Percentiles rank a stretch among this genome's conserved stretches.
phyloP scores from a whole-genome alignment of 2,797 vertebrate genomes.

The Thalassophryne amazonica region DNA sequence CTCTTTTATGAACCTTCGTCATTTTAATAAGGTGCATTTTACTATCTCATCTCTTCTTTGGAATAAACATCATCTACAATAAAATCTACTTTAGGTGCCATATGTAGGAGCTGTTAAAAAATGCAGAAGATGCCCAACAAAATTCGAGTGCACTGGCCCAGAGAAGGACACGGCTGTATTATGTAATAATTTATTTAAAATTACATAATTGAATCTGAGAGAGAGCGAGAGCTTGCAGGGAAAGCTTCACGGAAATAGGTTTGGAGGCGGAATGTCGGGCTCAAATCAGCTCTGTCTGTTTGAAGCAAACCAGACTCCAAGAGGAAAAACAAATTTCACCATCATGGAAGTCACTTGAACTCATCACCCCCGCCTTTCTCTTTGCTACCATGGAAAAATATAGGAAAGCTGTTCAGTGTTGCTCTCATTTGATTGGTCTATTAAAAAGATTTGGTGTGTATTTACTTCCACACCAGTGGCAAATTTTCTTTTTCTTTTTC shows the following conservation, averaged over 20 bases:
- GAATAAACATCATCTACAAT: constrained; percentile 60
- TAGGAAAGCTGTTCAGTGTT: constrained; percentile 14
- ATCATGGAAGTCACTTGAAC: constrained; percentile 39
- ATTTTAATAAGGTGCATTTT: constrained; percentile 67
- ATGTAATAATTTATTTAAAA: constrained; percentile 73
- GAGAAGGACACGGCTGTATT: constrained; percentile 48
- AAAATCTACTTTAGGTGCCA: constrained; percentile 29
- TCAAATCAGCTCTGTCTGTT: constrained; percentile 20
- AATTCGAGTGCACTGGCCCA: constrained; percentile 30
- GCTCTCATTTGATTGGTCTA: background rate
- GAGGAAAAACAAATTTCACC: constrained; percentile 49
- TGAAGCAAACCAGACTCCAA: constrained; percentile 34
- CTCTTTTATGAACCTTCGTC: constrained; percentile 53
- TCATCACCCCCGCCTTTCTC: constrained; percentile 26
- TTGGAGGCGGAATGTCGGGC: constrained; percentile 27
- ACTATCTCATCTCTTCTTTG: constrained; percentile 52
- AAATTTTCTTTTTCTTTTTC: background rate
- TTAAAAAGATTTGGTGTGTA: background rate
- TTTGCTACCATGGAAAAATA: constrained; percentile 28
- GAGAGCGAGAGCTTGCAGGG: constrained; percentile 36
- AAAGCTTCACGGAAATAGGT: constrained; percentile 14
- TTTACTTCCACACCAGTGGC: background rate
- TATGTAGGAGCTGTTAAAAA: constrained; percentile 21
- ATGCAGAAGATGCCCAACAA: constrained; percentile 29
- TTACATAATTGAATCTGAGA: constrained; percentile 72